Conservation (phyloP, 2,888 invertebrate species). For the Sphaerophoria rueppellii region DNA sequence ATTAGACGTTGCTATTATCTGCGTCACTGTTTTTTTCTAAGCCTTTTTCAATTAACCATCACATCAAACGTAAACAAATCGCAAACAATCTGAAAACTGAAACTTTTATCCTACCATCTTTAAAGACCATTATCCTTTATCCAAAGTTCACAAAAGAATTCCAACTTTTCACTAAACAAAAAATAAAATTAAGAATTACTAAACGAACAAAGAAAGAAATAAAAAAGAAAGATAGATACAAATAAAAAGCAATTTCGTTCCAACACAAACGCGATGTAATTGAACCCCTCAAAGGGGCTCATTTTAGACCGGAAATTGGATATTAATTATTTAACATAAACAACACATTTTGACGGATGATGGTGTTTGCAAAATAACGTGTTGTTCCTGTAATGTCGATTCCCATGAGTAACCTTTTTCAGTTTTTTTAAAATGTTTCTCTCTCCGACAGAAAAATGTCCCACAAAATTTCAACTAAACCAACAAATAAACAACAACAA, state of each 20-base stretch:
- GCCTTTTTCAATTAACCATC: no score
- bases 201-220: background rate
- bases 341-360: constrained; percentile 33
- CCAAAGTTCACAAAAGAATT: no score
- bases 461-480: constrained; percentile 9
- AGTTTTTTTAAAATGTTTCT: background rate
- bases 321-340: constrained; percentile 38
- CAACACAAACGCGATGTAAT: constrained; percentile 5
- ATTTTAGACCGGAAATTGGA: constrained; percentile 39
- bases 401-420: background rate
- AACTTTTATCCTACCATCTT: no score
- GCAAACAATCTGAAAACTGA: no score
- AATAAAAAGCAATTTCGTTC: constrained; percentile 12
- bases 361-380: constrained; percentile 20
- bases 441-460: background rate
- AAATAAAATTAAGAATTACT: no score
- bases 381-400: constrained; percentile 26
- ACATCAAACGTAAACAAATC: no score
- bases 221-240: background rate
- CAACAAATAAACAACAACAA: background rate
- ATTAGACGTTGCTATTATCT: no score
- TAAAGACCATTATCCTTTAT: no score
- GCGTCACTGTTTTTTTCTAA: no score
- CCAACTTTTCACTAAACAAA: no score
- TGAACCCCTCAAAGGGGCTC: constrained; percentile 23